Base-by-base conservation (phyloP, 1,140 invertebrate genomes). In the Hypsibius dujardini region DNA sequence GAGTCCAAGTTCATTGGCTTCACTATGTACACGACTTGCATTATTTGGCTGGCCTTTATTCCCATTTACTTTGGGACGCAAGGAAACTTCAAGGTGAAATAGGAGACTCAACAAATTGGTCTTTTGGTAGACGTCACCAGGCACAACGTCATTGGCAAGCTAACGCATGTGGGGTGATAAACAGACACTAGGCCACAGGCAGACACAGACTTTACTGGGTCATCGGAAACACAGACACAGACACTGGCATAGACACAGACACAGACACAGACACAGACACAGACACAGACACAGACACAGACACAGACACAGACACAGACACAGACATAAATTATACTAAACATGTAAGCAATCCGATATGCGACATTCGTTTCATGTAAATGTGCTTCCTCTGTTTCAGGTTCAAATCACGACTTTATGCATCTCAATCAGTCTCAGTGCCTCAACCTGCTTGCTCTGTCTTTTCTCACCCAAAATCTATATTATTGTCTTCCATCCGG, bases 1-100 rank as follows among this genome's bases (percentile, higher is more conserved):
- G 82, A 83, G 76, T 15, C 87, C 0, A 83, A 86, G 47, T 86
- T 86, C 74, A 86, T 88, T 74, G 87, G 85, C 45, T 88, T 88
- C 77, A 86, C 87, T 1, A 88, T 87, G 81, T 89, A 89, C 76
- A 86, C 86, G 0, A 87, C 86, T 1, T 86, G 87, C 74, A 84
- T 89, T 42, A 82, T 88, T n/a, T 88, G 87, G 87, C 77, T 88
- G 47, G 85, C 86, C 7, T 88, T 87, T 75, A 83, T 87, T 2
- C 86, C 87, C 1, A 83, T 89, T 2, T 89, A 87, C 78, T 81
- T 88, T 77, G 83, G 83, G 2, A 82, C 83, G 1, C 81, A 80
- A 46, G 83, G 82, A 72, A 80, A 82, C 45, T 83, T 82, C 71
- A 79, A 84, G 77, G 82, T 83, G 74, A 76, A 28, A 28, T 28